These are phyloP conservation scores for Pseudomugil gertrudae DNA, from an alignment of 2,797 vertebrate species.

Conservation along the genomic window DNA sequence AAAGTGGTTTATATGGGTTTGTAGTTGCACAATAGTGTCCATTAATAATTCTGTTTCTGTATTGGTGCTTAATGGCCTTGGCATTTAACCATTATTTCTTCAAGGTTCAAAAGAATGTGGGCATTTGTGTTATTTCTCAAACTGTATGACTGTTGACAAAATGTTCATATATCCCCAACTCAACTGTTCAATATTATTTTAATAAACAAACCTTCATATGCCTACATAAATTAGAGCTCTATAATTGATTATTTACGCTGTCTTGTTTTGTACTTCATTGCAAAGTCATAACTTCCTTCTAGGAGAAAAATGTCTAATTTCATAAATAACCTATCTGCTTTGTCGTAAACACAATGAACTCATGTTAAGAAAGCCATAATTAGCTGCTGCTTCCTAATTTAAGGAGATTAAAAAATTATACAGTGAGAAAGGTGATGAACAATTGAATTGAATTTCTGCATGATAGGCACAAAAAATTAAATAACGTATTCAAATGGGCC, in stretches of 20 bases:
- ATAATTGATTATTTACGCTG: not conserved
- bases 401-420: too few relatives aligned
- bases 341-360: not conserved
- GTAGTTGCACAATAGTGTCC: constrained; percentile 24
- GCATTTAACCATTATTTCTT: not conserved
- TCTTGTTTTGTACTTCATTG: not conserved
- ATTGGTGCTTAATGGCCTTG: not conserved
- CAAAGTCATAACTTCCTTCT: too few relatives aligned
- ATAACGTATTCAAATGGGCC: too few relatives aligned
- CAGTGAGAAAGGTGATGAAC: too few relatives aligned
- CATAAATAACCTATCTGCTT: not conserved
- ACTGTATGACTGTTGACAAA: not conserved
- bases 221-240: not conserved
- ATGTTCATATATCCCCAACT: not conserved
- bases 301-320: not conserved
- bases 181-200: not conserved
- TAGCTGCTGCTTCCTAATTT: too few relatives aligned
- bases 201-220: not conserved
- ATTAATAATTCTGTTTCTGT: not conserved
- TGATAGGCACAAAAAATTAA: too few relatives aligned
- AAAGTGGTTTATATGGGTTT: constrained; percentile 20
- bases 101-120: not conserved
- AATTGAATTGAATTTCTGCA: too few relatives aligned
- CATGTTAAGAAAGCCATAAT: too few relatives aligned
- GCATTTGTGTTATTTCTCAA: not conserved